Percentiles rank a stretch among this genome's conserved stretches.
These are phyloP conservation scores for Cercopithecus hamlyni DNA, from an alignment of 2,797 vertebrate species.

Conservation along the genomic window DNA sequence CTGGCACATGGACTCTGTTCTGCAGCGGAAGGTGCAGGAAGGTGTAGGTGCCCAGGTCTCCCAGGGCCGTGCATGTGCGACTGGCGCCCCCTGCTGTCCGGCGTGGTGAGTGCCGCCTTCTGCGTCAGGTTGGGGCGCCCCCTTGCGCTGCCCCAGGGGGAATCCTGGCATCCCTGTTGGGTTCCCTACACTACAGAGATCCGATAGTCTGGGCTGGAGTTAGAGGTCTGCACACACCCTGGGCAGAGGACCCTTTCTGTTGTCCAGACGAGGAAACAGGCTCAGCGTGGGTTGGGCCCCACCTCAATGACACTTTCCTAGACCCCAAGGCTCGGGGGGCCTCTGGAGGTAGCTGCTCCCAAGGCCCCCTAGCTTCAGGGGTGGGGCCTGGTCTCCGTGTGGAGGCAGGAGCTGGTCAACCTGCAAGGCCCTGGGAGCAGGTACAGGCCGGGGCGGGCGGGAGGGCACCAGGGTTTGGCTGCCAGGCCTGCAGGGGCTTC, in stretches of 20 bases:
- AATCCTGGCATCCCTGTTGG: neutral
- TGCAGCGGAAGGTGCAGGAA: neutral
- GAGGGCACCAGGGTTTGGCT: neutral
- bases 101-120: accelerated
- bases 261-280: neutral
- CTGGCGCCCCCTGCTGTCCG: constrained; percentile 52
- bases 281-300: neutral
- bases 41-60: neutral
- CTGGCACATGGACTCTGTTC: neutral
- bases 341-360: too few relatives aligned
- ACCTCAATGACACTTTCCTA: neutral
- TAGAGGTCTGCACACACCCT: neutral
- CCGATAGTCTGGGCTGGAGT: neutral
- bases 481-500: neutral
- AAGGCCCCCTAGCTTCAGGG: neutral
- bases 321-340: neutral
- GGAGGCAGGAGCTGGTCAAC: neutral
- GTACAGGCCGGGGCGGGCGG: neutral
- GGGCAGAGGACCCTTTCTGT: neutral
- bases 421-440: neutral
- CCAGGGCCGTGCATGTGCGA: neutral
- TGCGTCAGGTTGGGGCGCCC: neutral
- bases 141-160: accelerated
- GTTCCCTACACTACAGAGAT: neutral
- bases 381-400: neutral